phyloP scores from a whole-genome alignment of 2,888 invertebrate species.

The Nemoura dubitans region DNA sequence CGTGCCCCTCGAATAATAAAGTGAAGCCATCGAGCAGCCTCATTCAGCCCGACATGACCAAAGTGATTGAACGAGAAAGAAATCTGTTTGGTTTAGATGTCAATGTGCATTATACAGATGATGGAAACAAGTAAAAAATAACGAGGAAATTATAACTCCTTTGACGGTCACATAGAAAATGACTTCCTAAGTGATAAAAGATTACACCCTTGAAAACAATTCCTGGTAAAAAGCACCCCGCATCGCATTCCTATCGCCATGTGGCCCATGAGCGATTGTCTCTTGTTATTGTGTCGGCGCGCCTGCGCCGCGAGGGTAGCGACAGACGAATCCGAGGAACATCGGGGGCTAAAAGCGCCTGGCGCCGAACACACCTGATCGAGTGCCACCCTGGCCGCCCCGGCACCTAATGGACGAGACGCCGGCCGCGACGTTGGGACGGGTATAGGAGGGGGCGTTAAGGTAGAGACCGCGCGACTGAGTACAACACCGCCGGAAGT shows the following conservation, averaged over 20 bases:
- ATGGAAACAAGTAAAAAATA: not conserved
- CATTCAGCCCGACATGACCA: not conserved
- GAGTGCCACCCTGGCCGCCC: not conserved
- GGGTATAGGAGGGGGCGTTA: not conserved
- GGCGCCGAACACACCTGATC: not conserved
- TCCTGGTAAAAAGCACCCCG: not conserved
- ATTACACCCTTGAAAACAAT: not conserved
- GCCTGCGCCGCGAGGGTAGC: not conserved
- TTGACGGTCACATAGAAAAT: not conserved
- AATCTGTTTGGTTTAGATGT: not conserved
- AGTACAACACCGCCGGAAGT: not conserved
- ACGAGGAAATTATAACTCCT: not conserved
- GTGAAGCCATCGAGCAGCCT: not conserved
- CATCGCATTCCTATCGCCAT: not conserved
- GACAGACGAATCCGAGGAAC: not conserved
- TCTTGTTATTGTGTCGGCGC: not conserved
- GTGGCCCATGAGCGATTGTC: constrained; percentile 7
- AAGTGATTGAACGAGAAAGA: not conserved
- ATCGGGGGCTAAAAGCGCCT: not conserved
- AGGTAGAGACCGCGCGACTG: not conserved
- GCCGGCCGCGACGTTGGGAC: not conserved
- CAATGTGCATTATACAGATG: not conserved
- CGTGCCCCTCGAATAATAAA: not conserved
- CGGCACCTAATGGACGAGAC: not conserved
- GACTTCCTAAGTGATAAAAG: constrained; percentile 12